Conservation (phyloP, 2,888 invertebrate genomes). For the Hypercompe scribonia region DNA sequence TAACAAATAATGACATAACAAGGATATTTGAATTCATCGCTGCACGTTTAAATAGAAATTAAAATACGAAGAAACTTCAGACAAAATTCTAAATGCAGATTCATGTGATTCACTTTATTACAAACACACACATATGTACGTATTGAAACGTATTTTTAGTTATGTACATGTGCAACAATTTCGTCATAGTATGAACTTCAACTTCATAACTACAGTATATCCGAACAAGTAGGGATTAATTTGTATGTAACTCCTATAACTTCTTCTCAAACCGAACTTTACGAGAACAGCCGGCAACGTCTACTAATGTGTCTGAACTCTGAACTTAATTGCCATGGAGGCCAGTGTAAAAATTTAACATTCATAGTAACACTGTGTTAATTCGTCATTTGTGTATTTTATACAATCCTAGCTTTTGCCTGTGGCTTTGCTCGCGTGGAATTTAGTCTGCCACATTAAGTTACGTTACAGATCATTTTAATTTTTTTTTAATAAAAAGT, state of each 20-base stretch:
- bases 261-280: slow-evolving; percentile 13
- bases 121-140: too few species aligned
- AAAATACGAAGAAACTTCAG: too few species aligned
- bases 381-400: neutral
- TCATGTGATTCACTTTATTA: too few species aligned
- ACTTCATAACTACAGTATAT: neutral
- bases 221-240: slow-evolving; percentile 3
- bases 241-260: slow-evolving; percentile 1
- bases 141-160: neutral
- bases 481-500: too few species aligned
- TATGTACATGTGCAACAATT: neutral
- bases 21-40: neutral
- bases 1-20: neutral
- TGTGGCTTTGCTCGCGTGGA: too few species aligned
- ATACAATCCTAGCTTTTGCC: too few species aligned
- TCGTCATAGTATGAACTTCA: neutral
- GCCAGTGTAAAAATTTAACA: neutral
- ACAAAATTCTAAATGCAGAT: too few species aligned
- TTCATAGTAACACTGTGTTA: neutral
- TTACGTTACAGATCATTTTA: too few species aligned
- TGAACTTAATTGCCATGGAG: slow-evolving; percentile 8
- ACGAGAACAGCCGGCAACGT: neutral
- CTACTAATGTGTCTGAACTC: slow-evolving; percentile 7
- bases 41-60: neutral
- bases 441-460: too few species aligned